These are phyloP conservation scores for Cephalotes varians DNA, from an alignment of 2,888 invertebrate genomes.

Conservation along the genomic window DNA sequence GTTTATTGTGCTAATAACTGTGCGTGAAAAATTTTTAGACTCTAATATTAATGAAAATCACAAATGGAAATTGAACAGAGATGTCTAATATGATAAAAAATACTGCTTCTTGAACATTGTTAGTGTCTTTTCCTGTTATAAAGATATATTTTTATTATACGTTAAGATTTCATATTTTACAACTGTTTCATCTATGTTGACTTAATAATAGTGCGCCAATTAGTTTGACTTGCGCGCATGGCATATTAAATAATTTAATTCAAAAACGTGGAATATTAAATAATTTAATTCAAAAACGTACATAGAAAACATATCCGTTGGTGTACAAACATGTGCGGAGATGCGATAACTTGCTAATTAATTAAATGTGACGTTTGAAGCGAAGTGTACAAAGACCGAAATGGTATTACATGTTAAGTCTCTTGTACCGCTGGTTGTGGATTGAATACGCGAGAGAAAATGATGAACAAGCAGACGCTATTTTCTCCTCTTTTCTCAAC, in stretches of 20 bases:
- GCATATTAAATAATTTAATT: too few relatives aligned
- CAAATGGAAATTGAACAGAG: background rate
- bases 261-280: background rate
- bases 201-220: background rate
- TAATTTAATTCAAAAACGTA: background rate
- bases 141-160: background rate
- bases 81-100: background rate
- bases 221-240: background rate
- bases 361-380: conserved; percentile 32
- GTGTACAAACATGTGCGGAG: background rate
- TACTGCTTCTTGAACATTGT: background rate
- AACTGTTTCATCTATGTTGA: background rate
- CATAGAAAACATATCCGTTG: background rate
- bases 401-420: conserved; percentile 14
- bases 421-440: background rate
- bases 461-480: background rate
- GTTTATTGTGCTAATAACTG: background rate
- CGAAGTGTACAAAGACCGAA: background rate
- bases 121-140: background rate
- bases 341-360: conserved; percentile 16
- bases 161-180: background rate
- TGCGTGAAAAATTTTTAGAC: background rate
- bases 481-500: background rate
- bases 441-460: conserved; percentile 15
- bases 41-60: background rate